phyloP scores from a whole-genome alignment of 1,140 invertebrate species.

The Magallana ariakensis region DNA sequence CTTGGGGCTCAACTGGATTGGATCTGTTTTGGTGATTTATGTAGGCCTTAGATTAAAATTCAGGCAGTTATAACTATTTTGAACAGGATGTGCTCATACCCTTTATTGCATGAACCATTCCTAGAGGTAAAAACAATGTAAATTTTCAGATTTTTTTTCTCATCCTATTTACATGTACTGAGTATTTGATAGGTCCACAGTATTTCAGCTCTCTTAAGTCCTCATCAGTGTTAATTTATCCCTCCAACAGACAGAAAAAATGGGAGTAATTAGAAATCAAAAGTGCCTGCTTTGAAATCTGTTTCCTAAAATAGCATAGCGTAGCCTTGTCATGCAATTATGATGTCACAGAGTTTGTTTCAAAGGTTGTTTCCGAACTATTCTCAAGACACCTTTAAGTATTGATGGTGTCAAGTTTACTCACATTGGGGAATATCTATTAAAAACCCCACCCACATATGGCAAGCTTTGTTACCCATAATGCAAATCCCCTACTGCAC shows the following conservation, averaged over 20 bases:
- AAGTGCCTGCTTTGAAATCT: background rate
- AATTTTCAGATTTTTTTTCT: no score
- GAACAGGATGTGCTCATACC: background rate
- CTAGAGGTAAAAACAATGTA: background rate
- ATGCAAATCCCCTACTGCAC: background rate
- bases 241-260: background rate
- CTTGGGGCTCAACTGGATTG: background rate
- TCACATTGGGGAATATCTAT: slow-evolving; percentile 2
- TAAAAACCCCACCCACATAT: slow-evolving; percentile 10
- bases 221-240: background rate
- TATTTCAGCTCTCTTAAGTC: background rate
- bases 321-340: slow-evolving; percentile 31
- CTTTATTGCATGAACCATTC: background rate
- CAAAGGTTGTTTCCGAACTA: background rate
- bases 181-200: background rate
- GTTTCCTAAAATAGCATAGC: slow-evolving; percentile 16
- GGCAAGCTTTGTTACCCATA: background rate
- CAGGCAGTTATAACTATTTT: background rate
- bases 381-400: background rate
- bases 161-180: no score
- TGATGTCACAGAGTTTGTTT: background rate
- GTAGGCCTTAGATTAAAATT: background rate
- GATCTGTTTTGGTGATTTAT: slow-evolving; percentile 5
- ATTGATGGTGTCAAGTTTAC: slow-evolving; percentile 1
- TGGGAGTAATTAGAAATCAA: background rate